Conservation (phyloP, 1,140 invertebrate species). For the Brachionus paranguensis region DNA sequence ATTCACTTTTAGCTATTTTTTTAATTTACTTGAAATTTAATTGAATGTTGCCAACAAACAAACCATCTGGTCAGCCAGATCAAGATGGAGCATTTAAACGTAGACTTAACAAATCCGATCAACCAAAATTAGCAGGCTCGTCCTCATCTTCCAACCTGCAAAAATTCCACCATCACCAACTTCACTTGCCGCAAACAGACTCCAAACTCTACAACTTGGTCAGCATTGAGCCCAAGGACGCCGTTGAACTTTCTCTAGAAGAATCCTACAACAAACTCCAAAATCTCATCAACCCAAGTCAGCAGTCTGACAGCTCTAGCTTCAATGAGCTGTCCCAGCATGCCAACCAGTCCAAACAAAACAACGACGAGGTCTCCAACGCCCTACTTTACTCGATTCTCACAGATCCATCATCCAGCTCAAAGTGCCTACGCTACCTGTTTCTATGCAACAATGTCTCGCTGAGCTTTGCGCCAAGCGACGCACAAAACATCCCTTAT, state of each 20-base stretch:
- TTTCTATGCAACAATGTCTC: conserved; percentile 33
- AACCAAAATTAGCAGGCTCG: neutral
- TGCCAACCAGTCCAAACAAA: neutral
- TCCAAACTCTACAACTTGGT: neutral
- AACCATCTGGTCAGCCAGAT: neutral
- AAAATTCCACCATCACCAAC: conserved; percentile 30
- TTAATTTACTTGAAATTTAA: neutral
- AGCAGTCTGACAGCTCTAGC: neutral
- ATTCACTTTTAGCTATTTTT: neutral
- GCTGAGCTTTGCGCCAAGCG: neutral
- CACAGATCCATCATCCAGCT: neutral
- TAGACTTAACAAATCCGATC: neutral
- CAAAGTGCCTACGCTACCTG: neutral
- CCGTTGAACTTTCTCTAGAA: neutral
- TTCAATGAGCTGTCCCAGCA: conserved; percentile 27
- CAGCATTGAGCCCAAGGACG: conserved; percentile 23
- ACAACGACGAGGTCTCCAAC: conserved; percentile 35
- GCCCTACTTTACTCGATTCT: conserved; percentile 25
- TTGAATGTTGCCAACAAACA: neutral
- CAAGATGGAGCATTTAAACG: neutral
- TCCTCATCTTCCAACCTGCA: conserved; percentile 4
- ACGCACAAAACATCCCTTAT: neutral
- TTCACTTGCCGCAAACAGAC: neutral
- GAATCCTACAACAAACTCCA: conserved; percentile 25
- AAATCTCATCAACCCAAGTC: conserved; percentile 3